phyloP scores from a whole-genome alignment of 2,797 vertebrate species.

The Cheirogaleus major region DNA sequence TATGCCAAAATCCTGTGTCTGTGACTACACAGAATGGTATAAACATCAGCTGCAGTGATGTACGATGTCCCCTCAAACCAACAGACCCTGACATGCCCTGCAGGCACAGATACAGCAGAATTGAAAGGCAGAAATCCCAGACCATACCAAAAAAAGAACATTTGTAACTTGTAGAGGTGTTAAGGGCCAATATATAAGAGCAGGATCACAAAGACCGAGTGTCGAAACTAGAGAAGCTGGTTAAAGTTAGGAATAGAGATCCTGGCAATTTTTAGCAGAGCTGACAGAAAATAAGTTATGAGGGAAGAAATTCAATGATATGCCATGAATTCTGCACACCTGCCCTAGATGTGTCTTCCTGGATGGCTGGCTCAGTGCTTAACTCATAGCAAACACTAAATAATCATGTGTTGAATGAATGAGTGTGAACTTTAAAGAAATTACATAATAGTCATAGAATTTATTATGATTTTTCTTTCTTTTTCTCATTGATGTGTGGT shows the following conservation, averaged over 20 bases:
- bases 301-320: background rate
- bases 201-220: background rate
- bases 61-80: background rate
- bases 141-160: background rate
- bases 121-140: background rate
- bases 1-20: constrained; percentile 49
- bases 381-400: constrained; percentile 13
- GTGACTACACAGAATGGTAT: background rate
- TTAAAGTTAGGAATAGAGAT: background rate
- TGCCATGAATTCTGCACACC: background rate
- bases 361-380: background rate
- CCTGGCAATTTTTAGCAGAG: background rate
- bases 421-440: background rate
- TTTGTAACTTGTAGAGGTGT: background rate
- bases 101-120: background rate
- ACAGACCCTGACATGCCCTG: background rate
- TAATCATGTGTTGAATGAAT: background rate
- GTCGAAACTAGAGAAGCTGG: background rate
- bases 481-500: background rate
- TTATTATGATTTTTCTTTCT: background rate
- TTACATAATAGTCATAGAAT: background rate
- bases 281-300: background rate
- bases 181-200: background rate
- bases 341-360: background rate
- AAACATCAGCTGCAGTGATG: constrained; percentile 12